phyloP scores from a whole-genome alignment of 1,140 invertebrate genomes.

The Diachasma alloeum region DNA sequence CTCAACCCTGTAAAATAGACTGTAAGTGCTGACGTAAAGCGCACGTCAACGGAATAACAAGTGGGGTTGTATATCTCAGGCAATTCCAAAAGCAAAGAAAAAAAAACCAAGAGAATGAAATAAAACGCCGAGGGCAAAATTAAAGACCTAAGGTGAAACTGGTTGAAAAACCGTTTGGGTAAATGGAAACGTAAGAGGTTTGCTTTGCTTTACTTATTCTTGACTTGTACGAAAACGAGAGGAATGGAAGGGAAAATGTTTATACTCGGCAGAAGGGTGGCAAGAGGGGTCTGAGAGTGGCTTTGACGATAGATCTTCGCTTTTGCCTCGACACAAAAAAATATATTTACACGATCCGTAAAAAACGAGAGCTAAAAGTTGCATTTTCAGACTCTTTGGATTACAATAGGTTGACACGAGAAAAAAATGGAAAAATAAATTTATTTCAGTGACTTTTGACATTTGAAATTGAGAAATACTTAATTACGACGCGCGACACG shows the following conservation, averaged over 20 bases:
- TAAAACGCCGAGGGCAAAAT: neutral
- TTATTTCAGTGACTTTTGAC: neutral
- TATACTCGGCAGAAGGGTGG: neutral
- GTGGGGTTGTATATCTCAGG: neutral
- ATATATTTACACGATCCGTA: too few species aligned
- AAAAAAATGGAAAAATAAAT: too few species aligned
- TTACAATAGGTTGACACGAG: too few species aligned
- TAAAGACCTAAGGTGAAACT: slow-evolving; percentile 8
- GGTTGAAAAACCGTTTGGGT: slow-evolving; percentile 18
- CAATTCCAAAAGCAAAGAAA: neutral
- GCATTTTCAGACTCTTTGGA: too few species aligned
- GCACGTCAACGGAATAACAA: slow-evolving; percentile 25
- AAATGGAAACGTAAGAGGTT: slow-evolving; percentile 27
- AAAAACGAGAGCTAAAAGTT: too few species aligned
- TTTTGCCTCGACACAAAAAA: too few species aligned
- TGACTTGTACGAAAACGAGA: neutral
- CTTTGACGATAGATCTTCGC: neutral
- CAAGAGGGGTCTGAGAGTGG: neutral
- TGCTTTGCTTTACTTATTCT: slow-evolving; percentile 31
- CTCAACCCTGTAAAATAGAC: neutral
- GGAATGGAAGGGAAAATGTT: neutral
- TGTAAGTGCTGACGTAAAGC: neutral
- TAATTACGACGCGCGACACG: neutral
- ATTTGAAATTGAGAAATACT: neutral
- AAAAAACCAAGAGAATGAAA: neutral